Evolutionary conservation across 2,888 invertebrate genomes (phyloP).

Genomic region (Trachelus stipa): DNA sequence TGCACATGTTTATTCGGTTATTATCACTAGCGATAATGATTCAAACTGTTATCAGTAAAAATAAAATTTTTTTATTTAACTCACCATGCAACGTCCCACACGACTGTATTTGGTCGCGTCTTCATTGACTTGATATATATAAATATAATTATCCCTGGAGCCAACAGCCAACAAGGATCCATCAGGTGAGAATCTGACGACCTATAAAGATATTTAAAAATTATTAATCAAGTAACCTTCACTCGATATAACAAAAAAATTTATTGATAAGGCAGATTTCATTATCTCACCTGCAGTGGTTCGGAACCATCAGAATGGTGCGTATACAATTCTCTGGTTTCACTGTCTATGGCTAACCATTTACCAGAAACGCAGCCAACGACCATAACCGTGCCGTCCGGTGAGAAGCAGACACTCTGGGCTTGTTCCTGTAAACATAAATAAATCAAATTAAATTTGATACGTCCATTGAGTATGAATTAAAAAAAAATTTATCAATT

Average conservation of each 20-base stretch:
- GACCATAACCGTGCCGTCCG: conserved; percentile 79
- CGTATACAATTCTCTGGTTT: conserved; percentile 78
- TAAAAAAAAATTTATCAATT: neutral
- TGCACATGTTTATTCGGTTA: neutral
- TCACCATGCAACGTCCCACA: conserved; percentile 87
- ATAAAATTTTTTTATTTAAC: conserved; percentile 46
- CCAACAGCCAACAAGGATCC: conserved; percentile 85
- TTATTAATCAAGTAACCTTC: neutral
- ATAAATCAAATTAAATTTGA: conserved; percentile 2
- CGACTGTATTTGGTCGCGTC: conserved; percentile 81
- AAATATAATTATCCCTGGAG: conserved; percentile 90
- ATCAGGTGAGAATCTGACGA: conserved; percentile 83
- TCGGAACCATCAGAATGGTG: conserved; percentile 77
- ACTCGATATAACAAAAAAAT: neutral
- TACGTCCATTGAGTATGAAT: neutral
- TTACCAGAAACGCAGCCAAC: conserved; percentile 83
- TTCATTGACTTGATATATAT: conserved; percentile 87
- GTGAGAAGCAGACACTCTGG: conserved; percentile 85
- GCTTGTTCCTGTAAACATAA: conserved; percentile 77
- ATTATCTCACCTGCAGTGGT: conserved; percentile 66
- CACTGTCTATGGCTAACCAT: conserved; percentile 87
- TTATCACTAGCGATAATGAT: neutral
- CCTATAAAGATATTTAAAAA: conserved; percentile 70
- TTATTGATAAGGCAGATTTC: neutral
- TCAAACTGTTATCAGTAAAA: neutral